Evolutionary conservation across 2,113 vertebrate genomes (phyloP).

Genomic region (Mixornis gularis): DNA sequence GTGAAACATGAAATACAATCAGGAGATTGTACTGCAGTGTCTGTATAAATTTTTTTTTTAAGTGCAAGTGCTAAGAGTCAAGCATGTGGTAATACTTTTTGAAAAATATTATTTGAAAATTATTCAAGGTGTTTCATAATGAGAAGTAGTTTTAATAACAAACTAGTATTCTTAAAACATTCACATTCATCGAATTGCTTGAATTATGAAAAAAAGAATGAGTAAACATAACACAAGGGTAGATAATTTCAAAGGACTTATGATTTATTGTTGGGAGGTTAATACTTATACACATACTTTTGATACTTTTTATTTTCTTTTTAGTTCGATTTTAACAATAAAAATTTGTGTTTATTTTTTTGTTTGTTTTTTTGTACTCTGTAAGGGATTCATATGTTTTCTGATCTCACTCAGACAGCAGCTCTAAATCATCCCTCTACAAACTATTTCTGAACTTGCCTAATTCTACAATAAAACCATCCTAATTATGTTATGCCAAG

Average conservation of each 20-base stretch:
- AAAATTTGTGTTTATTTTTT: background rate
- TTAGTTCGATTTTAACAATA: background rate
- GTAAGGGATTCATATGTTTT: background rate
- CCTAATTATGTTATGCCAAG: background rate
- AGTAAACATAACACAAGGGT: background rate
- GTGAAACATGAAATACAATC: background rate
- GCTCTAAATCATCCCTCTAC: background rate
- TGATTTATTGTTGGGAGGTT: accelerated
- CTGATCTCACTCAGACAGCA: background rate
- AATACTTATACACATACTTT: background rate
- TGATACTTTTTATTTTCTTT: background rate
- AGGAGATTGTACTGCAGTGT: background rate
- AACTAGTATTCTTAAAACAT: background rate
- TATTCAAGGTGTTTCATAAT: background rate
- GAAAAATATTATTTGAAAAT: background rate
- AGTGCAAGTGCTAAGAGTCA: background rate
- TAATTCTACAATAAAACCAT: background rate
- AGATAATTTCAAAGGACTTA: background rate
- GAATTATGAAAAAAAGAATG: background rate
- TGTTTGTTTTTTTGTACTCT: background rate
- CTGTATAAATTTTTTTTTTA: background rate
- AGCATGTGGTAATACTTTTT: background rate
- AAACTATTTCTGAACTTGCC: background rate
- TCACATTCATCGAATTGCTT: background rate
- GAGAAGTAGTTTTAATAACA: background rate